Evolutionary conservation across 2,797 vertebrate species (phyloP).

Genomic region (Microchirus variegatus): DNA sequence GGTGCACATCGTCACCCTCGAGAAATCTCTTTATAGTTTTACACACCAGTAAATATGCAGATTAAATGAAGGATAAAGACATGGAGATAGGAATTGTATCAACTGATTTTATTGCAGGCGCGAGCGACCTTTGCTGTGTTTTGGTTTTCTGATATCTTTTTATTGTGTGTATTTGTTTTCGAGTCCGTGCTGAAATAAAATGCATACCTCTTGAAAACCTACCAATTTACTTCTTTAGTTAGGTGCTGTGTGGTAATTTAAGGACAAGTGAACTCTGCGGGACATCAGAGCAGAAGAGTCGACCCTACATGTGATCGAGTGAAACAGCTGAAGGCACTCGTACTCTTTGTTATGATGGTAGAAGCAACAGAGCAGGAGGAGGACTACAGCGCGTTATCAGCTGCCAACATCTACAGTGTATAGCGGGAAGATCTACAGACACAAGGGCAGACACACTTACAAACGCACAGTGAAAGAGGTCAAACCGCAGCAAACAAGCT

Average conservation of each 20-base stretch:
- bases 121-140: background rate
- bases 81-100: too few species aligned
- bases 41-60: too few species aligned
- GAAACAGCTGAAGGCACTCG: constrained; percentile 44
- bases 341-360: constrained; percentile 40
- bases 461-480: constrained; percentile 4
- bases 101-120: too few species aligned
- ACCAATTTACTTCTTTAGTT: too few species aligned
- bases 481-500: background rate
- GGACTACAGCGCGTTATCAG: background rate
- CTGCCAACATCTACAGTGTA: constrained; percentile 4
- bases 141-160: background rate
- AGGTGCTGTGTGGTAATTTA: constrained; percentile 32
- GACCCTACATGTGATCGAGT: constrained; percentile 2
- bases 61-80: too few species aligned
- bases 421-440: background rate
- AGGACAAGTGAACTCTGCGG: constrained; percentile 24
- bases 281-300: constrained; percentile 6
- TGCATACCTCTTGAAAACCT: too few species aligned
- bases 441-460: background rate
- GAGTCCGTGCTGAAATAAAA: background rate
- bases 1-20: too few species aligned
- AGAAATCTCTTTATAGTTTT: too few species aligned
- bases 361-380: constrained; percentile 13
- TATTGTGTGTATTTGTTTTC: too few species aligned